Conservation (phyloP, 2,113 vertebrate species). For the Dromas ardeola region DNA sequence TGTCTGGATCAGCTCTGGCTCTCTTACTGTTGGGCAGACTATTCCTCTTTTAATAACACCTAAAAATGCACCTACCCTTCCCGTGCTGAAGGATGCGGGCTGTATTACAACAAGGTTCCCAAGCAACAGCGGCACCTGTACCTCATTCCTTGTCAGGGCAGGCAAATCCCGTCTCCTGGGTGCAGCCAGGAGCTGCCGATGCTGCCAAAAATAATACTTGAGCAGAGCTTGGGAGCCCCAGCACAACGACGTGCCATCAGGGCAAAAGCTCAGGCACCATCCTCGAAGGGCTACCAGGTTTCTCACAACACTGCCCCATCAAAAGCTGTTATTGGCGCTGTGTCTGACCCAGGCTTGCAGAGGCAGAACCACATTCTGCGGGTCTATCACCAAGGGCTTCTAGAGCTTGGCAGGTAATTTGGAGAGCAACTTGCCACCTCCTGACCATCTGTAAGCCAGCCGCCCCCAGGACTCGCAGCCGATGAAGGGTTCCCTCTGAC, state of each 20-base stretch:
- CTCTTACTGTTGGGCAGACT: rapidly evolving
- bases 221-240: neutral
- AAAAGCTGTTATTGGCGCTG: neutral
- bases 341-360: neutral
- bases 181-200: neutral
- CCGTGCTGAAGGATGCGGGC: neutral
- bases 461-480: neutral
- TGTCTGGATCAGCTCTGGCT: neutral
- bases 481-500: neutral
- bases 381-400: neutral
- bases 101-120: neutral
- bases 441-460: neutral
- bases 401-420: neutral
- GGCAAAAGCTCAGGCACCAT: neutral
- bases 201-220: neutral
- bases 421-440: neutral
- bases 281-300: neutral
- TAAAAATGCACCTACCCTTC: neutral
- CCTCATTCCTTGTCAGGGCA: neutral
- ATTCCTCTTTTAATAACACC: neutral
- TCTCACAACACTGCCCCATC: neutral
- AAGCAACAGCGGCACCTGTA: neutral
- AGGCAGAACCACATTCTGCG: neutral
- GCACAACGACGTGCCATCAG: rapidly evolving
- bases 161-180: neutral